phyloP scores from a whole-genome alignment of 2,888 invertebrate species.

The Tipula unca region DNA sequence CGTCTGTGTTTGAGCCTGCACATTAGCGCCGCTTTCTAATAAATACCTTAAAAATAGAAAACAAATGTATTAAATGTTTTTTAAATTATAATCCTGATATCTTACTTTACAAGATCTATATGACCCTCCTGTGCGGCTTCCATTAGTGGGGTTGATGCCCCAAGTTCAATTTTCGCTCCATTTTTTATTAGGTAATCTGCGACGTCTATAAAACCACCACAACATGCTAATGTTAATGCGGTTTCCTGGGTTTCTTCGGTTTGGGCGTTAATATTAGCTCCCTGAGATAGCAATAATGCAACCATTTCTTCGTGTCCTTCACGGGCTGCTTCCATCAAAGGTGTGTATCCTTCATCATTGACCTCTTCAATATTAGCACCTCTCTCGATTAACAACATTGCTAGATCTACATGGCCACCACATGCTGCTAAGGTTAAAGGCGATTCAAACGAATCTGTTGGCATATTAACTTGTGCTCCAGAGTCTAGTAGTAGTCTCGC shows the following conservation, averaged over 20 bases:
- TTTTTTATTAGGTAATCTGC: slow-evolving; percentile 92
- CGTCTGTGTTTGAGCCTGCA: slow-evolving; percentile 89
- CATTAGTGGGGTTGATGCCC: slow-evolving; percentile 95
- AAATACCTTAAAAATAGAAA: slow-evolving; percentile 52
- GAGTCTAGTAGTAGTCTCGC: slow-evolving; percentile 89
- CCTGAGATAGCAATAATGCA: slow-evolving; percentile 81
- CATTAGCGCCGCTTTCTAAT: slow-evolving; percentile 76
- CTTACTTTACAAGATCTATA: slow-evolving; percentile 60
- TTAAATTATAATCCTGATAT: background rate
- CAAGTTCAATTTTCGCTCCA: slow-evolving; percentile 89
- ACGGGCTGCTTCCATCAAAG: slow-evolving; percentile 97
- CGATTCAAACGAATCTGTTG: slow-evolving; percentile 98
- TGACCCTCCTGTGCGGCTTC: slow-evolving; percentile 98
- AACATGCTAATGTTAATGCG: slow-evolving; percentile 86
- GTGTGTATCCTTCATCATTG: slow-evolving; percentile 99
- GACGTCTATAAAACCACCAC: slow-evolving; percentile 90
- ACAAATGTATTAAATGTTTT: background rate
- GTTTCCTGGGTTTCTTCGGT: slow-evolving; percentile 99
- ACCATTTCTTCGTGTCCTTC: slow-evolving; percentile 99
- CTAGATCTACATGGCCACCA: slow-evolving; percentile 96
- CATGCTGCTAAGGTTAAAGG: slow-evolving; percentile 97
- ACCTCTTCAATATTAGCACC: slow-evolving; percentile 99
- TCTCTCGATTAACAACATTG: slow-evolving; percentile 87
- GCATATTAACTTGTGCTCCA: slow-evolving; percentile 97
- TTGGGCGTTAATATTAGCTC: slow-evolving; percentile 95